Evolutionary conservation across 2,113 vertebrate genomes (phyloP).

Genomic region (human (Homo sapiens)): GRCh38 chr12:45435001-45435500

Average conservation of each 20-base stretch:
- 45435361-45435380: not conserved
- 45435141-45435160: not conserved
- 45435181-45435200: not conserved
- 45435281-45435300: not conserved
- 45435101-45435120: not conserved
- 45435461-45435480: not conserved
- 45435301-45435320: not conserved
- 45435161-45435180: not conserved
- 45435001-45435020: not conserved
- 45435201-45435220: not conserved
- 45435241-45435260: not conserved
- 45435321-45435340: not conserved
- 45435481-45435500: slow-evolving; percentile 3
- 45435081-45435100: not conserved
- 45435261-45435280: not conserved
- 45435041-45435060: not conserved
- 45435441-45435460: slow-evolving; percentile 48
- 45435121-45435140: too few species aligned
- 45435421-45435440: slow-evolving; percentile 36
- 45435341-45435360: not conserved
- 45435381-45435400: not conserved
- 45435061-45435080: not conserved
- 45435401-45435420: not conserved
- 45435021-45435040: not conserved
- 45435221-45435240: not conserved